Evolutionary conservation across 2,113 vertebrate genomes (phyloP), one percentile per base, ranked within the genome.

Genomic region (Artemisiospiza belli): DNA sequence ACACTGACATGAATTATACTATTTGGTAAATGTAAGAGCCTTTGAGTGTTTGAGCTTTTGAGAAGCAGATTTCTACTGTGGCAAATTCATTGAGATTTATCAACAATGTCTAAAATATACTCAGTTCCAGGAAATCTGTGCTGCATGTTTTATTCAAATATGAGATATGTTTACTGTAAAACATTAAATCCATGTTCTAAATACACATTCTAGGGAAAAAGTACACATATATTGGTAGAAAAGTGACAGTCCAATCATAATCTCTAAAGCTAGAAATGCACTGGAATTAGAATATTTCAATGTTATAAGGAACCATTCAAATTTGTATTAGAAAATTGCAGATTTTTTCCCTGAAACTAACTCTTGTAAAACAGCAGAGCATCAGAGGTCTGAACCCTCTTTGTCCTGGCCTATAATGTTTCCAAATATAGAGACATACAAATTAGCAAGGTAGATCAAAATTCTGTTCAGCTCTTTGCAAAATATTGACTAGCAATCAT

Each of bases 381-480:
- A 51, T 6, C 0, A 1, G 4, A 59, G 7, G 16, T 58, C 23
- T 75, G 28, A 85, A 49, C 2, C 4, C 20, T 70, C 9, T 74
- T 16, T 87, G 70, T 78, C 25, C 11, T 51, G 13, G 4, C 6
- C 13, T 66, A 13, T 39, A 20, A n/a, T 23, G 5, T 30, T 90
- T 90, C 49, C 55, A 75, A 49, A n/a, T 19, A 54, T 2, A 73
- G 7, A 72, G 10, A 12, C 0, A 35, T 72, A 46, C 9, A 75
- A 82, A 27, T 63, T 30, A 63, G 5, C 12, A 70, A 5, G 4
- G 24, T 70, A 72, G 9, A 63, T 46, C 7, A 12, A 82, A 21
- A 11, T 58, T 70, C 23, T 51, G 6, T 51, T 75, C 39, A 43
- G 3, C 1, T 47, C 13, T 64, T 44, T 21, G 4, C 0, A 1